Base-by-base conservation (phyloP, 2,797 vertebrate genomes). In the Lophura swinhoii region DNA sequence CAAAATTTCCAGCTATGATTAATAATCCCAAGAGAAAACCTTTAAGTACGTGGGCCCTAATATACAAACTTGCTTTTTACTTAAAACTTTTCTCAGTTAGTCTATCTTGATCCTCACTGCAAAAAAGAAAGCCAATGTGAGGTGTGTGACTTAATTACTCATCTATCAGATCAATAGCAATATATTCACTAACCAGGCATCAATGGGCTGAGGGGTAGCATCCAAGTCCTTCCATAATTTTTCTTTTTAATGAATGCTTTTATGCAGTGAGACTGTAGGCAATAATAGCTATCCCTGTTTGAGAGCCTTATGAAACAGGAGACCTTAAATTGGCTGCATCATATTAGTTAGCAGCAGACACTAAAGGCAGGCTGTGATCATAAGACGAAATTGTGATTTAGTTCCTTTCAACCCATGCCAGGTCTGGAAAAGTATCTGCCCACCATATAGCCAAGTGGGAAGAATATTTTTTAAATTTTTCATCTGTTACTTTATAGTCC, bases 131-230 rank as follows among this genome's bases (percentile, higher is more conserved):
- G 90, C 43, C 14, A 41, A 28, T 22, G n/a, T 72, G 71, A 81
- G 55, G 20, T 49, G 76, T 9, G 35, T 81, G 39, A n/a, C 46
- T 96, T 94, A 91, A 91, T 96, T 92, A 93, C 46, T 73, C 64
- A 90, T 10, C 68, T 67, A 23, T 77, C 70, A 76, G 75, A 68
- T 37, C 43, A 39, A 75, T 49, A 71, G 60, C 4, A 14, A 14
- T 48, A 28, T 2, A 14, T 59, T 93, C 89, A 87, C 44, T 67
- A 62, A 75, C 39, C 39, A 89, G 74, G 8, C 69, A 92, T 77
- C 80, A 95, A 29, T 66, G 78, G 60, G 39, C 37, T 46, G 71
- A 48, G 91, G 89, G 77, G 43, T 92, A 78, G 59, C 64, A 62
- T 82, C n/a, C 64, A 86, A 23, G 84, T 46, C 68, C 70, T 91